These are phyloP conservation scores for Nemotelus nigrinus DNA, from an alignment of 2,888 invertebrate species.

Conservation along the genomic window DNA sequence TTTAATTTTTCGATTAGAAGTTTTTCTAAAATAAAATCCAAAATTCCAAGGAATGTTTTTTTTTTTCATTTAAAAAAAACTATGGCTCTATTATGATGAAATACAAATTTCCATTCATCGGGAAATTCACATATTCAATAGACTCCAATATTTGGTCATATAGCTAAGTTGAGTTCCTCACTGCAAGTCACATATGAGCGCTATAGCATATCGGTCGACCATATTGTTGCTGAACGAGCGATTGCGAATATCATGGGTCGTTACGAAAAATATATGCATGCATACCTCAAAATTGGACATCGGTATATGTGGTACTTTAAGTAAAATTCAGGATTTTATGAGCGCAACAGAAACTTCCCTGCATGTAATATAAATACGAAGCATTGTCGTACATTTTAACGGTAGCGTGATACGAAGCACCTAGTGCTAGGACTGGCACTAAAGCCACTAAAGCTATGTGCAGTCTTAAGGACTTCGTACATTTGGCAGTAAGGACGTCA, in stretches of 20 bases:
- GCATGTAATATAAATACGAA: not conserved
- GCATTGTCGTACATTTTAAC: not conserved
- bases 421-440: not conserved
- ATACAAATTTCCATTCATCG: too few species aligned
- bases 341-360: slow-evolving; percentile 7
- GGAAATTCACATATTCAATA: too few species aligned
- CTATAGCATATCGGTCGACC: not conserved
- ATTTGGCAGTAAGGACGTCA: too few species aligned
- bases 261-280: not conserved
- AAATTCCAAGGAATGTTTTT: too few species aligned
- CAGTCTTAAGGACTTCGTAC: not conserved
- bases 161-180: too few species aligned
- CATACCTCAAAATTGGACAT: too few species aligned
- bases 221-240: slow-evolving; percentile 12
- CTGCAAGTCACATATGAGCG: too few species aligned
- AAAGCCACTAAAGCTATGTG: not conserved
- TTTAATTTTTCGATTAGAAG: too few species aligned
- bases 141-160: too few species aligned
- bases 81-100: too few species aligned
- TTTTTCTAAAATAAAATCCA: too few species aligned
- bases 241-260: not conserved
- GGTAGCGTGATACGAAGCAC: not conserved
- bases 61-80: too few species aligned
- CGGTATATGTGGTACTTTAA: not conserved
- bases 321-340: slow-evolving; percentile 20